Percentiles rank a stretch among this genome's conserved stretches.
Conservation (phyloP, 2,888 invertebrate species). For the Chirona hameri region DNA sequence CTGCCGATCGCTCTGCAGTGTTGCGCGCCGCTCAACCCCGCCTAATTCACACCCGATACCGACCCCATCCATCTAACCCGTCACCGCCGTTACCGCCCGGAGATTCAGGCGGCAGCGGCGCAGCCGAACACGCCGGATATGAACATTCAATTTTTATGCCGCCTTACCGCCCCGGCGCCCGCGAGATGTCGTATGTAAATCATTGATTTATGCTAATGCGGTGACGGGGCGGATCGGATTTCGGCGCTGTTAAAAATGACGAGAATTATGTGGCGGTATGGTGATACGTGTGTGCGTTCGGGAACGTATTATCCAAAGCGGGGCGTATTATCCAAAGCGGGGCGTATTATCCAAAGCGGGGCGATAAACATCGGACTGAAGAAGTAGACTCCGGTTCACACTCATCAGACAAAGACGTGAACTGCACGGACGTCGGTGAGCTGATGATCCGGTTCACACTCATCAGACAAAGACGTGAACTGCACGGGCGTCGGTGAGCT, state of each 20-base stretch:
- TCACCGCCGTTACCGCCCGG: background rate
- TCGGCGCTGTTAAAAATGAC: background rate
- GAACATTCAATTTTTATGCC: slow-evolving; percentile 3
- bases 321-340: background rate
- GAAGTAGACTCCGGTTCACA: too few relatives aligned
- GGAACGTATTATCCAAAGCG: background rate
- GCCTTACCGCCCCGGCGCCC: background rate
- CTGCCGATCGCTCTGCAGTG: too few relatives aligned
- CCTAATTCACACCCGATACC: background rate
- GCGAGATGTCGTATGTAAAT: background rate
- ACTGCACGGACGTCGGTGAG: too few relatives aligned
- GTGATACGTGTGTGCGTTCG: background rate
- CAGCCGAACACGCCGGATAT: background rate
- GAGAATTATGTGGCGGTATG: background rate
- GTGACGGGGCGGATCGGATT: background rate
- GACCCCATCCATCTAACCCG: background rate
- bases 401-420: too few relatives aligned
- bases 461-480: too few relatives aligned
- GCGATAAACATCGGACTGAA: background rate
- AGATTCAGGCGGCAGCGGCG: background rate
- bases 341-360: background rate
- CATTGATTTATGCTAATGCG: background rate
- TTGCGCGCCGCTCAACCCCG: too few relatives aligned
- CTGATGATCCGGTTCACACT: too few relatives aligned
- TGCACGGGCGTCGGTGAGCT: too few relatives aligned